These are phyloP conservation scores for Melinaea menophilus DNA, from an alignment of 2,888 invertebrate genomes.

Conservation along the genomic window DNA sequence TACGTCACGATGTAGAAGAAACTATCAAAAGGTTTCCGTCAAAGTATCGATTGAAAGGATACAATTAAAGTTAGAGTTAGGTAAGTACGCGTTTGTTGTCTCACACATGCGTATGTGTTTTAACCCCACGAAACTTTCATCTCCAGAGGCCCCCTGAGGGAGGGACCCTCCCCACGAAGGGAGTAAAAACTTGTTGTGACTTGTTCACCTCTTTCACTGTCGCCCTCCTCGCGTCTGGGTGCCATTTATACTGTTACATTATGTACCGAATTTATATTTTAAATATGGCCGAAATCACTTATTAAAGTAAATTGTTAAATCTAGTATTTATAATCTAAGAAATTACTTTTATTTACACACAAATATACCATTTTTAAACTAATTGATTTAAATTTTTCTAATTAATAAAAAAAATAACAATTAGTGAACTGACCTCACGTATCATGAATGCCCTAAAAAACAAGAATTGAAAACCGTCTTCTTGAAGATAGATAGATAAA, in stretches of 20 bases:
- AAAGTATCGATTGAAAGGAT: slow-evolving; percentile 75
- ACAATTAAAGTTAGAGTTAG: slow-evolving; percentile 78
- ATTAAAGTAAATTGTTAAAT: not conserved
- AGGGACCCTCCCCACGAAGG: slow-evolving; percentile 63
- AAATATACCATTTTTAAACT: no score
- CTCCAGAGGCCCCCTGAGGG: slow-evolving; percentile 65
- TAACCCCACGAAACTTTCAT: slow-evolving; percentile 77
- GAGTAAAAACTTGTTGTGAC: slow-evolving; percentile 76
- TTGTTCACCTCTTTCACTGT: slow-evolving; percentile 78
- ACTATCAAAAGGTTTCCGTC: slow-evolving; percentile 15
- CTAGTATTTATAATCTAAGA: not conserved
- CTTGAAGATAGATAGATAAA: not conserved
- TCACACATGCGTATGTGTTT: slow-evolving; percentile 64
- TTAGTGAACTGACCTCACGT: no score
- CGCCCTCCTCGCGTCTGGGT: slow-evolving; percentile 64
- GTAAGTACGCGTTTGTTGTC: slow-evolving; percentile 74
- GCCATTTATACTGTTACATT: slow-evolving; percentile 47
- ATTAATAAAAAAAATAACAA: no score
- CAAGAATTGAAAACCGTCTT: no score
- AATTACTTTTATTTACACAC: no score
- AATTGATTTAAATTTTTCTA: no score
- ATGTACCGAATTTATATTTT: slow-evolving; percentile 1
- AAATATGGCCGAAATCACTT: slow-evolving; percentile 1
- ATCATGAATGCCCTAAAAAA: no score
- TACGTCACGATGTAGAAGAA: no score